Base-by-base conservation (phyloP, 2,113 vertebrate genomes). In the Gallinago paraguaiae region DNA sequence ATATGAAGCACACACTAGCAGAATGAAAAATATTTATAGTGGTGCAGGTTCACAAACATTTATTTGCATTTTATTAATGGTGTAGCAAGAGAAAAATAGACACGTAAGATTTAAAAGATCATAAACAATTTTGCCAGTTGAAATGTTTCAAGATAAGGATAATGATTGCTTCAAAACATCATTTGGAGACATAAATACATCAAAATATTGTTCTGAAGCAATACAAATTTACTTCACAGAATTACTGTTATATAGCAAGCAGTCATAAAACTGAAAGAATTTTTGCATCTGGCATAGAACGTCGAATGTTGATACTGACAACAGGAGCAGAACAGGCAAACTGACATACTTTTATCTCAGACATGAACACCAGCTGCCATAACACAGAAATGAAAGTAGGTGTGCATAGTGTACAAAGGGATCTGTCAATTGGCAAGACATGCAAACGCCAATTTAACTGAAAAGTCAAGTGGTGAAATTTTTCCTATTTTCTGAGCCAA, bases 191-290 rank as follows among this genome's bases (percentile, higher is more conserved):
- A 20, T 31, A 7, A 93, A 61, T 37, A 13, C 10, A 37, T 79
- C 69, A 81, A 94, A 88, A 78, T 88, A 84, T 27, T 82, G 17
- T 71, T 94, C 63, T 78, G 39, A 95, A 89, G 30, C 10, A 70
- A 17, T 45, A 78, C 68, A 67, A 70, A 24, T 51, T 70, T 78
- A 10, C 13, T 86, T 41, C 45, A 64, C 23, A 75, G 23, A 68
- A 60, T 75, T 71, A 28, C n/a, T 54, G 12, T 45, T 76, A 33
- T 27, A 28, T 17, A 60, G 18, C 14, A 90, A 86, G 20, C 16
- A 79, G 23, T 57, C 13, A 71, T 39, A 68, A 78, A 57, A 63
- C 12, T 43, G 80, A 75, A 92, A 81, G 39, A 87, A 82, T 18
- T 24, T 81, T 88, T 84, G 17, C 43, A 87, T 87, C 13, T 50